A percentile compares a stretch with the other conserved stretches of the same genome.
Evolutionary conservation across 2,888 invertebrate genomes (phyloP).

Genomic region (Anorthoa munda): DNA sequence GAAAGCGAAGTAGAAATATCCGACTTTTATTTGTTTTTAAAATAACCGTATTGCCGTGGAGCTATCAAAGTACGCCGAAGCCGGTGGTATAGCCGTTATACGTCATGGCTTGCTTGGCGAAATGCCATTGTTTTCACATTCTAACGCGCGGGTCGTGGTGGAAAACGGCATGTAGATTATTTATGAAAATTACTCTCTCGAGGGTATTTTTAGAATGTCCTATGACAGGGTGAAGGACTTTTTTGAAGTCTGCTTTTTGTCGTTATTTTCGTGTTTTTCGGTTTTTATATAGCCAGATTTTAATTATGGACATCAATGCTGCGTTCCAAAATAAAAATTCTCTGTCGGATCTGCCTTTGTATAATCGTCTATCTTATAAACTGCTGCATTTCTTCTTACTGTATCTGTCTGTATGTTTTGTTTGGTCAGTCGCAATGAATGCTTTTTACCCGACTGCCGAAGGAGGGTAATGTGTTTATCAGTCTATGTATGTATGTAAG

Average conservation of each 20-base stretch:
- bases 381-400: neutral
- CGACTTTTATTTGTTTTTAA: constrained; percentile 51
- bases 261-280: constrained; percentile 25
- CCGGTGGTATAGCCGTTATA: constrained; percentile 31
- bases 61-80: constrained; percentile 52
- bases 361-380: neutral
- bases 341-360: neutral
- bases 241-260: constrained; percentile 23
- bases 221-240: constrained; percentile 64
- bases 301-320: neutral
- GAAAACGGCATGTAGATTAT: constrained; percentile 57
- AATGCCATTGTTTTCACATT: constrained; percentile 72
- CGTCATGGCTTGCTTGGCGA: constrained; percentile 68
- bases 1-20: constrained; percentile 44
- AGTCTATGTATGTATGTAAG: too few relatives aligned
- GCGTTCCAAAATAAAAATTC: neutral
- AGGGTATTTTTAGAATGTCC: constrained; percentile 58
- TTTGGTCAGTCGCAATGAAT: neutral
- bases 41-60: constrained; percentile 46
- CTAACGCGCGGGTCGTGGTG: constrained; percentile 56
- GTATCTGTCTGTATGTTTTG: constrained; percentile 12
- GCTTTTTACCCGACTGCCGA: too few relatives aligned
- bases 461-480: too few relatives aligned
- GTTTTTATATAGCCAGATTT: neutral
- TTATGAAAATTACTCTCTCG: constrained; percentile 62